phyloP scores from a whole-genome alignment of 1,140 invertebrate genomes.

The Geopemphigus sp. region DNA sequence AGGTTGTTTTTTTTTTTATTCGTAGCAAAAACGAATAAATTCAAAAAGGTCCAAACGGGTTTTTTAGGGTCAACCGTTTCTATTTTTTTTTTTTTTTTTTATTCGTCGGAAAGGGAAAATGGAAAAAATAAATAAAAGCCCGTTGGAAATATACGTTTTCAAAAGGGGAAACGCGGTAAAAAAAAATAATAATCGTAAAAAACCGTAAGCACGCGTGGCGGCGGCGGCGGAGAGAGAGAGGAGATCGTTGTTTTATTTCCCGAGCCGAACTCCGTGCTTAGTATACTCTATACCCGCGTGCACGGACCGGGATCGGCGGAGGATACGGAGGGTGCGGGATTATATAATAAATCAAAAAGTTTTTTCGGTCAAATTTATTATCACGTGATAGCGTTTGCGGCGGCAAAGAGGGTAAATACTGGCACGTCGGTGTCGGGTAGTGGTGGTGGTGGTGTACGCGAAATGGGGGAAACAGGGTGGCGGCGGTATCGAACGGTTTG shows the following conservation, averaged over 20 bases:
- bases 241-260: constrained; percentile 37
- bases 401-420: constrained; percentile 5
- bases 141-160: constrained; percentile 7
- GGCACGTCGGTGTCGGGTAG: too few species aligned
- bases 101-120: constrained; percentile 22
- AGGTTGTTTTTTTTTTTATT: neutral
- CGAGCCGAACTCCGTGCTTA: neutral
- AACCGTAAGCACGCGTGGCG: neutral
- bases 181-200: neutral
- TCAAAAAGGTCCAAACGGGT: constrained; percentile 11
- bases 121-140: constrained; percentile 27
- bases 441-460: too few species aligned
- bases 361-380: constrained; percentile 45
- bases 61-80: constrained; percentile 25
- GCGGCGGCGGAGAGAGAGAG: neutral
- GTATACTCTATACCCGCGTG: too few species aligned
- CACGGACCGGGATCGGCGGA: neutral
- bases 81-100: neutral
- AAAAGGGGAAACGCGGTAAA: neutral
- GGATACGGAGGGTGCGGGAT: neutral
- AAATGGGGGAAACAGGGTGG: neutral
- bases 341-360: constrained; percentile 46
- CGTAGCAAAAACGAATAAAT: constrained; percentile 15
- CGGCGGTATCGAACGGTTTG: neutral
- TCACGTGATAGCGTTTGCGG: constrained; percentile 40